Percentiles rank a stretch among this genome's conserved stretches.
Conservation (phyloP, 1,140 invertebrate genomes). For the Sycobia sp. region DNA sequence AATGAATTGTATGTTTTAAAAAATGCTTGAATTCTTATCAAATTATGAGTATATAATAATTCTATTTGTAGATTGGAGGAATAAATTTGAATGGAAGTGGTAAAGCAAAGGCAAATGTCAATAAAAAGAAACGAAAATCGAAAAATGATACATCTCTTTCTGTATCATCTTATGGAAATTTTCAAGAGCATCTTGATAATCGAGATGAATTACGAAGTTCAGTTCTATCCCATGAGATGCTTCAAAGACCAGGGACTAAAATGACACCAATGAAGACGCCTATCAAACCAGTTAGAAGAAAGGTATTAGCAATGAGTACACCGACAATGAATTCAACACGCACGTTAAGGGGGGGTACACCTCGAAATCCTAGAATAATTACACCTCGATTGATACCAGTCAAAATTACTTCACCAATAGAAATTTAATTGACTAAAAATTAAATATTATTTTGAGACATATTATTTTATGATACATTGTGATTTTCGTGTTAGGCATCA, state of each 20-base stretch:
- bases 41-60: conserved; percentile 15
- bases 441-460: not conserved
- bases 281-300: conserved; percentile 50
- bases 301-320: conserved; percentile 34
- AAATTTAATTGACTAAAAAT: conserved; percentile 13
- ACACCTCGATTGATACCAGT: conserved; percentile 30
- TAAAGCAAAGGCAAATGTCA: conserved; percentile 10
- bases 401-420: conserved; percentile 15
- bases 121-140: conserved; percentile 20
- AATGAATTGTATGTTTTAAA: too few relatives aligned
- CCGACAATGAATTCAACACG: conserved; percentile 30
- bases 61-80: conserved; percentile 17
- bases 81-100: conserved; percentile 28
- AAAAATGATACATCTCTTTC: conserved; percentile 28
- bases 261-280: conserved; percentile 45
- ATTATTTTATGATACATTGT: conserved; percentile 4
- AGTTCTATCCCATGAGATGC: conserved; percentile 43
- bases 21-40: too few relatives aligned
- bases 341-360: conserved; percentile 30
- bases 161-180: conserved; percentile 48
- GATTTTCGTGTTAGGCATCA: not conserved
- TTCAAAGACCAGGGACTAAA: conserved; percentile 34
- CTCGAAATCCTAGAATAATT: conserved; percentile 40
- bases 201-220: conserved; percentile 54
- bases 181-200: conserved; percentile 53